Conservation (phyloP, 2,113 vertebrate species). For the Rhea pennata region DNA sequence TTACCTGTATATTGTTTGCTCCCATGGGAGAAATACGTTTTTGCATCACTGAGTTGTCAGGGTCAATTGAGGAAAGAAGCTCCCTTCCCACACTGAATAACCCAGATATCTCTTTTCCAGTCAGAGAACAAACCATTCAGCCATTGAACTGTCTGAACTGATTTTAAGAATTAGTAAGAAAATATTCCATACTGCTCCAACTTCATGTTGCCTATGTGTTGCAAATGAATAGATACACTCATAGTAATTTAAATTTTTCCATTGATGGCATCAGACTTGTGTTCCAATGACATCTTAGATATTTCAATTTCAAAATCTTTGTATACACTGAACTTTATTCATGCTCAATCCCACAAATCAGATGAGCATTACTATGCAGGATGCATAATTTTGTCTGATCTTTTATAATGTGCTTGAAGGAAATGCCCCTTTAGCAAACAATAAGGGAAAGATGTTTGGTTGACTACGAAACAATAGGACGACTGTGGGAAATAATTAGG, state of each 20-base stretch:
- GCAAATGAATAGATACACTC: neutral
- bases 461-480: slow-evolving; percentile 27
- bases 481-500: slow-evolving; percentile 39
- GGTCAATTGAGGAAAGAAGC: neutral
- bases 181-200: neutral
- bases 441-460: slow-evolving; percentile 7
- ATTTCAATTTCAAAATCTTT: slow-evolving; percentile 30
- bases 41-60: neutral
- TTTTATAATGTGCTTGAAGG: slow-evolving; percentile 15
- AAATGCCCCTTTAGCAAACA: slow-evolving; percentile 21
- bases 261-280: neutral
- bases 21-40: neutral
- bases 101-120: neutral
- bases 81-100: neutral
- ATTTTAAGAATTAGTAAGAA: slow-evolving; percentile 16
- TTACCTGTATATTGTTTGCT: neutral
- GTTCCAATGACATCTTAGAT: slow-evolving; percentile 20
- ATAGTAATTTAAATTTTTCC: neutral
- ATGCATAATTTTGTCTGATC: slow-evolving; percentile 27
- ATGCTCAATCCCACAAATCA: slow-evolving; percentile 16
- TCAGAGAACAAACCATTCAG: neutral
- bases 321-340: slow-evolving; percentile 46
- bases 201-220: neutral
- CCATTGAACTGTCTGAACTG: neutral
- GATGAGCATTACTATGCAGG: neutral